Conservation (phyloP, 2,113 vertebrate species). For the Glaucomys volans region DNA sequence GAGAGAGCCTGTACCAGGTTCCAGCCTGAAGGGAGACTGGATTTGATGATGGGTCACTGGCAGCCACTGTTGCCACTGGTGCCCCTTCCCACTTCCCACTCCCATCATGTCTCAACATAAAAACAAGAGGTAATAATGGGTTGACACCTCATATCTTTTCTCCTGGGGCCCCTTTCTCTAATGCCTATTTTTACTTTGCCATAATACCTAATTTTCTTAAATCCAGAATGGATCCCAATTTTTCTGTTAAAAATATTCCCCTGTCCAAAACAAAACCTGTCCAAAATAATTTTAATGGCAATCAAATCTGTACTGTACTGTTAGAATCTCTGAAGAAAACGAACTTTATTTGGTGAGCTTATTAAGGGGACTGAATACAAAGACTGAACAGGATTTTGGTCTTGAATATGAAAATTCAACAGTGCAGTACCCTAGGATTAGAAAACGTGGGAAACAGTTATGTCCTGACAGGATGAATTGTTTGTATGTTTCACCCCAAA, state of each 20-base stretch:
- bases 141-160: neutral
- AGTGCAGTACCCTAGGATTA: neutral
- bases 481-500: neutral
- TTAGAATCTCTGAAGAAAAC: constrained; percentile 8
- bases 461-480: neutral
- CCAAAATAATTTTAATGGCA: neutral
- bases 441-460: neutral
- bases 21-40: neutral
- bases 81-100: neutral
- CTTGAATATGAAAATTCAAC: neutral
- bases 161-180: neutral
- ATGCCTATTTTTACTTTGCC: constrained; percentile 1
- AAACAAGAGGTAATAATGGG: neutral
- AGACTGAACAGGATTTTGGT: neutral
- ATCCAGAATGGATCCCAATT: neutral
- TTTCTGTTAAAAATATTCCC: neutral
- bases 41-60: neutral
- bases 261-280: neutral
- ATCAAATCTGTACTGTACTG: neutral
- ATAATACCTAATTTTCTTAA: constrained; percentile 17
- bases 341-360: neutral
- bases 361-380: neutral
- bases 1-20: neutral
- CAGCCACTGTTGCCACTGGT: neutral
- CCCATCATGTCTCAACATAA: neutral